These are phyloP conservation scores for Desmodus rotundus DNA, from an alignment of 2,113 vertebrate species.

Conservation along the genomic window DNA sequence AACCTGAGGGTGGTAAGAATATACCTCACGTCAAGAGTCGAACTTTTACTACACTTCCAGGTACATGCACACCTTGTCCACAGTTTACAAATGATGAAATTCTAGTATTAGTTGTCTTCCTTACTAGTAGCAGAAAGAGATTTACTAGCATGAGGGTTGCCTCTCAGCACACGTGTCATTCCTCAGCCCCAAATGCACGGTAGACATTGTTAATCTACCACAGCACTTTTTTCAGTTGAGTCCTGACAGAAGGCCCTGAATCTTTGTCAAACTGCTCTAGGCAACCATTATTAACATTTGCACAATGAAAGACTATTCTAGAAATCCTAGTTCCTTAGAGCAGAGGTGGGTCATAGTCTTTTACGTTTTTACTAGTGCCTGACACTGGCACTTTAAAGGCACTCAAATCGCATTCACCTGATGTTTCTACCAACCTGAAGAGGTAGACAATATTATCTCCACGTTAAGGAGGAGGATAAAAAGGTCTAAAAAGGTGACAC, in stretches of 20 bases:
- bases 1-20: constrained; percentile 67
- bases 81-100: neutral
- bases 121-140: neutral
- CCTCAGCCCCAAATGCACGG: neutral
- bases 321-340: neutral
- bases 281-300: neutral
- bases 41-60: neutral
- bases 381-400: neutral
- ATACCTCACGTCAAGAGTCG: neutral
- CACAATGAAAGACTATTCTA: constrained; percentile 20
- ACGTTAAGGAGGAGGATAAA: neutral
- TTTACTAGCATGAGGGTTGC: no score
- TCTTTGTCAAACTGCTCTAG: neutral
- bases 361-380: neutral
- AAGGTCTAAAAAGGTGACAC: neutral
- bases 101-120: neutral
- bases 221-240: neutral
- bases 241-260: neutral
- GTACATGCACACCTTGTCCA: neutral
- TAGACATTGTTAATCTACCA: neutral
- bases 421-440: neutral
- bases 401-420: neutral
- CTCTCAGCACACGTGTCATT: neutral
- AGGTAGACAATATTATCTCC: neutral
- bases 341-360: neutral